phyloP scores from a whole-genome alignment of 2,113 vertebrate species.

The Campylomormyrus tamandua region DNA sequence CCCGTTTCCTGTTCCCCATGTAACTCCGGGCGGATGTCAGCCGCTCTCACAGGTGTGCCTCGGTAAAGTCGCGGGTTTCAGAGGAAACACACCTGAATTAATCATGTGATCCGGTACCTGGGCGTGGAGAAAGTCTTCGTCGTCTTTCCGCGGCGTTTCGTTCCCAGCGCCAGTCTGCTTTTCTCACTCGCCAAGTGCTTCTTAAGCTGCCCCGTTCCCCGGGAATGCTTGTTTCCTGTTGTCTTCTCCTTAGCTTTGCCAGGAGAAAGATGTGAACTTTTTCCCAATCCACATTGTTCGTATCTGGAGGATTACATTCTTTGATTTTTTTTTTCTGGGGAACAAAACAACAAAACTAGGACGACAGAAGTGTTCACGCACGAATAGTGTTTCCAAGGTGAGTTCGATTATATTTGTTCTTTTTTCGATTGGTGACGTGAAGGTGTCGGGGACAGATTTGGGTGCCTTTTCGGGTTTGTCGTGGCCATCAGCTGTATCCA shows the following conservation, averaged over 20 bases:
- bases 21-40: constrained; percentile 37
- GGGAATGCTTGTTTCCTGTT: constrained; percentile 47
- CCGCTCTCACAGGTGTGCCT: constrained; percentile 61
- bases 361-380: constrained; percentile 33
- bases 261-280: constrained; percentile 57
- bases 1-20: constrained; percentile 37
- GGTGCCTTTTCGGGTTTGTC: not conserved
- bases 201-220: not conserved
- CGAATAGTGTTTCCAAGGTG: constrained; percentile 50
- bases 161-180: constrained; percentile 16
- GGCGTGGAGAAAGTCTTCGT: constrained; percentile 54
- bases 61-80: constrained; percentile 22
- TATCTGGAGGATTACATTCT: constrained; percentile 40
- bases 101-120: constrained; percentile 68
- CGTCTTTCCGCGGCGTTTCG: not conserved
- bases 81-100: constrained; percentile 55
- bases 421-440: not conserved
- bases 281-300: not conserved
- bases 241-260: constrained; percentile 14
- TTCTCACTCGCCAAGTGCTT: constrained; percentile 3
- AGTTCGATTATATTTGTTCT: constrained; percentile 34
- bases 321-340: constrained; percentile 5
- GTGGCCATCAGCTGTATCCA: not conserved
- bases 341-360: constrained; percentile 18
- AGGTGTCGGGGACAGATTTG: not conserved